A percentile compares a stretch with the other conserved stretches of the same genome.
phyloP scores from a whole-genome alignment of 2,888 invertebrate genomes.

The Rapana venosa region DNA sequence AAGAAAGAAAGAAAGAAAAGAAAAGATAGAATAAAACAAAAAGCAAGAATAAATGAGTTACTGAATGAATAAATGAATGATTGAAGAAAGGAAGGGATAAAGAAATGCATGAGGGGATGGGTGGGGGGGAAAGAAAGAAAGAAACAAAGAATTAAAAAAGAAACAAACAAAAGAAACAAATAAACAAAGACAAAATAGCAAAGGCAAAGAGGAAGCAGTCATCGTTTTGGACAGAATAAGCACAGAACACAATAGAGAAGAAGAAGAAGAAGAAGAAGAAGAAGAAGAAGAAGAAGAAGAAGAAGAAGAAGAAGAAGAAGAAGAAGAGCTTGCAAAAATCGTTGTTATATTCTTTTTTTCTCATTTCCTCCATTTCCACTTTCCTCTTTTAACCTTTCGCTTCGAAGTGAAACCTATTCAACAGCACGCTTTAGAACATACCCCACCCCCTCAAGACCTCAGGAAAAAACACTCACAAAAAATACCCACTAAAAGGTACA shows the following conservation, averaged over 20 bases:
- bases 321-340: background rate
- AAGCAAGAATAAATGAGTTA: background rate
- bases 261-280: conserved; percentile 18
- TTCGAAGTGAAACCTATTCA: background rate
- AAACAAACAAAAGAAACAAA: background rate
- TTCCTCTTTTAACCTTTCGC: background rate
- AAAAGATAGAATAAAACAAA: background rate
- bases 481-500: background rate
- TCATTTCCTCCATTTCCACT: background rate
- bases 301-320: conserved; percentile 22
- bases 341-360: background rate
- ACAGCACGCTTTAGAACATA: background rate
- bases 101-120: too few relatives aligned
- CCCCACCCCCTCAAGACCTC: background rate
- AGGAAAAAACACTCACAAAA: background rate
- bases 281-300: conserved; percentile 26
- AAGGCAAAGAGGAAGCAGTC: background rate
- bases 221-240: background rate
- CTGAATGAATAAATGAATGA: too few relatives aligned
- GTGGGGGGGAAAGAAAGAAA: background rate
- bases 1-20: background rate
- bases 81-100: too few relatives aligned
- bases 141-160: background rate
- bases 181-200: background rate
- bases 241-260: background rate